phyloP scores from a whole-genome alignment of 1,140 invertebrate genomes.

The Drosophila truncata region DNA sequence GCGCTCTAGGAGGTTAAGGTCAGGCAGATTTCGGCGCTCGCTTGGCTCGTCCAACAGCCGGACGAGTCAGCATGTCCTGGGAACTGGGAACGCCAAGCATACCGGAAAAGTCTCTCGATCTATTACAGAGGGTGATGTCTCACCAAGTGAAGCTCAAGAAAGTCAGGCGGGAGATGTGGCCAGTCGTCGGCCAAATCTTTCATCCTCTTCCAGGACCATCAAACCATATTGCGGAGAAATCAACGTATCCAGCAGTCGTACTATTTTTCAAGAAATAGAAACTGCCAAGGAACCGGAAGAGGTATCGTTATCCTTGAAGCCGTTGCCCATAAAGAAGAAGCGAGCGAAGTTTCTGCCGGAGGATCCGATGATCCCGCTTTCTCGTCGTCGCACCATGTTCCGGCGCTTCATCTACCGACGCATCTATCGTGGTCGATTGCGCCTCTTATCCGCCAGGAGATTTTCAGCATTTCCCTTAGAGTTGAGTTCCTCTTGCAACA shows the following conservation, averaged over 20 bases:
- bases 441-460: conserved; percentile 13
- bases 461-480: background rate
- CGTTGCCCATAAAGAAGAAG: background rate
- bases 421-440: conserved; percentile 41
- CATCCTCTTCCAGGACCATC: background rate
- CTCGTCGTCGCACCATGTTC: conserved; percentile 29
- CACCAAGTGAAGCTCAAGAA: background rate
- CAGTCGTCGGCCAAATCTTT: background rate
- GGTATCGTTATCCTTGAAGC: conserved; percentile 30
- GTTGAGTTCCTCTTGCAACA: conserved; percentile 35
- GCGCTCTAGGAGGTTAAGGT: background rate
- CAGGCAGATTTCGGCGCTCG: background rate
- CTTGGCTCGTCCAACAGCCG: background rate
- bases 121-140: background rate
- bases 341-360: background rate
- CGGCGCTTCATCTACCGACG: conserved; percentile 40
- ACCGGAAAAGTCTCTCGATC: background rate
- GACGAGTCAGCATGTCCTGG: background rate
- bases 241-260: background rate
- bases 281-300: background rate
- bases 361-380: background rate
- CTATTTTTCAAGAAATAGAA: background rate
- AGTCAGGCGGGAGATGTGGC: background rate
- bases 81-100: background rate
- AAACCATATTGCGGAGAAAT: background rate